Base-by-base conservation (phyloP, 2,797 vertebrate species). In the Heliangelus exortis region DNA sequence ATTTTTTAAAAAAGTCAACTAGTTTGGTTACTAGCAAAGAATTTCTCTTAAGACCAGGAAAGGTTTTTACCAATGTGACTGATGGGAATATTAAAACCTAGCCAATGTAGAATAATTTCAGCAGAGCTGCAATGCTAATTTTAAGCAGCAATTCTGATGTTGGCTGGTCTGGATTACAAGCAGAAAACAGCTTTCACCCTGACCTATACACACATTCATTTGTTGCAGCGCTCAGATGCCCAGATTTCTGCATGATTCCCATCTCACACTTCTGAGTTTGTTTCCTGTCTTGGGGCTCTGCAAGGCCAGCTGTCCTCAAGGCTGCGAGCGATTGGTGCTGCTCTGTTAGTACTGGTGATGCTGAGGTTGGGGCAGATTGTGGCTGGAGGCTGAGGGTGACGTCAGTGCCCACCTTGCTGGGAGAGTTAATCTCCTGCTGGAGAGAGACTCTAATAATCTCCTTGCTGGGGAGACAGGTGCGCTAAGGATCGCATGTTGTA, bases 391-490 rank as follows among this genome's bases (percentile, higher is more conserved):
- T 97, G 97, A 87, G 95, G 80, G 97, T 98, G 97, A 98, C 95
- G 95, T 98, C 97, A 98, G 95, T 91, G 72, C 89, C 92, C 97
- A 97, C 98, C 97, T 98, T 97, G 96, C 96, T 78, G 78, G 62
- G 62, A 96, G 97, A 97, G 98, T 97, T 98, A 98, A 98, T 98
- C 97, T 91, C 84, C 92, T 13, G 51, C 96, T 96, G 96, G 91
- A 74, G 75, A 96, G 96, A 97, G 97, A 51, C 57, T 91, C 71
- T 66, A 63, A 89, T 93, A 93, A 97, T 98, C 97, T 98, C 98
- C 97, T 98, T 92, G 67, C 89, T 89, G 78, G 97, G 96, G 96
- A 97, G 96, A 97, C 82, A 87, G 93, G 92, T 73, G 80, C 94
- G 95, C 96, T 97, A 91, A 84, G 94, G 97, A 93, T 96, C 47